Evolutionary conservation across 2,888 invertebrate species (phyloP).

Genomic region (Lysandra bellargus): DNA sequence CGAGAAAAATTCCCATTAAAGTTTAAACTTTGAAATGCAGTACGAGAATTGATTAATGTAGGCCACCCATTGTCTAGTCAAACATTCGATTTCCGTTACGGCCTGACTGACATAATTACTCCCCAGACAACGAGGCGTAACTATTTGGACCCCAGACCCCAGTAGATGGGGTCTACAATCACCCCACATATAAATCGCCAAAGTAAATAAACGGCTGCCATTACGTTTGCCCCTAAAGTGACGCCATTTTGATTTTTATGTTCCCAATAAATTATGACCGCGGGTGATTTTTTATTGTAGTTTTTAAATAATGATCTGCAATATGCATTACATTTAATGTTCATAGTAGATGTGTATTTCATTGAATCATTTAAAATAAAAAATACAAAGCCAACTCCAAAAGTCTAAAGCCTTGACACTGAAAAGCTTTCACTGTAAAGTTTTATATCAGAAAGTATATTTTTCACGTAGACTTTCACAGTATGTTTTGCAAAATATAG

Average conservation of each 20-base stretch:
- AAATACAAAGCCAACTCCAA: too few species aligned
- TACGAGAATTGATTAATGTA: slow-evolving; percentile 2
- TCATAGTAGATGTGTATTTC: not conserved
- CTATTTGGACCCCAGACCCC: slow-evolving; percentile 62
- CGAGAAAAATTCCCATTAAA: not conserved
- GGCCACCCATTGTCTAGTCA: not conserved
- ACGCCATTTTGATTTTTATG: slow-evolving; percentile 67
- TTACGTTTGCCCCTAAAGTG: slow-evolving; percentile 70
- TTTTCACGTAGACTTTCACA: too few species aligned
- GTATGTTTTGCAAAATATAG: too few species aligned
- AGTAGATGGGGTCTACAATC: slow-evolving; percentile 51
- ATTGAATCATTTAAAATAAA: not conserved
- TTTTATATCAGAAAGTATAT: too few species aligned
- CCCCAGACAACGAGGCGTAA: slow-evolving; percentile 73
- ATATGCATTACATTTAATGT: not conserved
- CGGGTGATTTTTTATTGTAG: not conserved
- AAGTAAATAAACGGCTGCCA: slow-evolving; percentile 77
- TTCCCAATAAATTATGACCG: slow-evolving; percentile 49
- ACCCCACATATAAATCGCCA: slow-evolving; percentile 69
- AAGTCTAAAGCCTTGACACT: too few species aligned
- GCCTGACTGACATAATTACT: slow-evolving; percentile 43
- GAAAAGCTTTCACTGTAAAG: too few species aligned
- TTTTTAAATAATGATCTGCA: not conserved
- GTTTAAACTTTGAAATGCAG: not conserved
- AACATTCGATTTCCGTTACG: slow-evolving; percentile 31